Conservation (phyloP, 2,113 vertebrate species). For the Myotis lucifugus region DNA sequence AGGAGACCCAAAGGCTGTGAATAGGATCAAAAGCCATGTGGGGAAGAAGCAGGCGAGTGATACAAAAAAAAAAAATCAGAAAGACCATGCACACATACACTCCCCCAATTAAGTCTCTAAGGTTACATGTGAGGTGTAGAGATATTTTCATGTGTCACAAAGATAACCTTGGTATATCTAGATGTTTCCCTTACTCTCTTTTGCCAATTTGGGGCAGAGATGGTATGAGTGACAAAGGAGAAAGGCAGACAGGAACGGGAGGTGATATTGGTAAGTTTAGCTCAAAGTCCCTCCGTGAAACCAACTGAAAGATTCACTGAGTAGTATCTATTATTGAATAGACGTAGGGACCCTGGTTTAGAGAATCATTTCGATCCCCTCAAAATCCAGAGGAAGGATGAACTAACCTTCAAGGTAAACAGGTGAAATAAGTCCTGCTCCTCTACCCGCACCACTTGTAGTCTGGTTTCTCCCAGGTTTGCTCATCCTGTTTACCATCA, state of each 20-base stretch:
- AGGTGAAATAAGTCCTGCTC: slow-evolving; percentile 5
- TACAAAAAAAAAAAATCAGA: not conserved
- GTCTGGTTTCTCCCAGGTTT: not conserved
- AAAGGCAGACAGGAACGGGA: slow-evolving; percentile 25
- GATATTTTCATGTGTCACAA: not conserved
- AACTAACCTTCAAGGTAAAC: slow-evolving; percentile 22
- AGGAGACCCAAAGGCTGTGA: slow-evolving; percentile 65
- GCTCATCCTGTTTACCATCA: not conserved
- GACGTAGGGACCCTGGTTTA: not conserved
- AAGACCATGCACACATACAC: not conserved
- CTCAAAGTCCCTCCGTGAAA: not conserved
- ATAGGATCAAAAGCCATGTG: slow-evolving; percentile 64
- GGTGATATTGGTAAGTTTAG: not conserved
- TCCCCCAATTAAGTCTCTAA: not conserved
- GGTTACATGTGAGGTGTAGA: not conserved
- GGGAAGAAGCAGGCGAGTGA: not conserved
- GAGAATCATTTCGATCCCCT: not conserved
- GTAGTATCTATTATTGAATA: not conserved
- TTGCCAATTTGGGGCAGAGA: not conserved
- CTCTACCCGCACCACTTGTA: accelerated
- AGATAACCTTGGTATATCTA: not conserved
- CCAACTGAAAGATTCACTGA: not conserved
- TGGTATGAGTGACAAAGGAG: not conserved
- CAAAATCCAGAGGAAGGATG: not conserved
- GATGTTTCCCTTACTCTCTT: not conserved